A percentile compares a stretch with the other conserved stretches of the same genome.
Conservation (phyloP, 2,888 invertebrate genomes). For the Lutraria lutraria region DNA sequence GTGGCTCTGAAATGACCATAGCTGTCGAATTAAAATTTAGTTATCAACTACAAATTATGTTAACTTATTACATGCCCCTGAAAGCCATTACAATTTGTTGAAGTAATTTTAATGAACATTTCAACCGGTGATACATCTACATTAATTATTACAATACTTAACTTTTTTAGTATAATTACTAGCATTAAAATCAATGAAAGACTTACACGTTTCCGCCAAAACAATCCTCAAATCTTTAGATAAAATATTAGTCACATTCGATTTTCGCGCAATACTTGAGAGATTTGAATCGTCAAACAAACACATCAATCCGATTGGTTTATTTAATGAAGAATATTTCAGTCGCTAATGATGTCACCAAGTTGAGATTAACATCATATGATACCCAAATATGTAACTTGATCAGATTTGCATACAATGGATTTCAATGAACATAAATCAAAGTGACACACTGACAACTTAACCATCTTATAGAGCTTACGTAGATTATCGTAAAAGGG, state of each 20-base stretch:
- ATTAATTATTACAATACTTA: too few species aligned
- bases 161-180: too few species aligned
- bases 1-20: too few species aligned
- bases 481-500: not conserved
- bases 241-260: not conserved
- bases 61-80: too few species aligned
- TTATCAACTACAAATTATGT: too few species aligned
- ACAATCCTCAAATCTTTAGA: too few species aligned
- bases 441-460: not conserved
- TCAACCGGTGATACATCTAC: too few species aligned
- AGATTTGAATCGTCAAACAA: not conserved
- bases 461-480: not conserved
- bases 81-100: too few species aligned
- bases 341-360: constrained; percentile 1
- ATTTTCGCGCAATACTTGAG: not conserved
- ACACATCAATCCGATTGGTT: not conserved
- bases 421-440: constrained; percentile 4
- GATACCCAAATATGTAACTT: constrained; percentile 26
- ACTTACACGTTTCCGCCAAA: too few species aligned
- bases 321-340: not conserved
- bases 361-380: not conserved
- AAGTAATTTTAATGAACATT: too few species aligned
- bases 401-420: not conserved
- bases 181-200: too few species aligned
- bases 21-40: too few species aligned